Base-by-base conservation (phyloP, 2,797 vertebrate species). In the Trachops cirrhosus region DNA sequence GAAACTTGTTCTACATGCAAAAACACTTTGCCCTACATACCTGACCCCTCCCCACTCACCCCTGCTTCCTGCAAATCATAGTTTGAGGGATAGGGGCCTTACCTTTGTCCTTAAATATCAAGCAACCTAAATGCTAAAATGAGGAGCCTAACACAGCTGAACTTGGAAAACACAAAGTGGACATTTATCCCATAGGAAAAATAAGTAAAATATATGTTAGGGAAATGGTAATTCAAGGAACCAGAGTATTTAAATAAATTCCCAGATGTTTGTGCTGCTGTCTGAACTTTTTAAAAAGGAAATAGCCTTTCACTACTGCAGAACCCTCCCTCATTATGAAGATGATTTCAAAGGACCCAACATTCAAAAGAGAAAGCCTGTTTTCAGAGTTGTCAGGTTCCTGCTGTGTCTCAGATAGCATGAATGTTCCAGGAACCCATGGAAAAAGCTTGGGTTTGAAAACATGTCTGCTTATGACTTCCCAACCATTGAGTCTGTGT, bases 171-270 rank as follows among this genome's bases (percentile, higher is more conserved):
- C 77, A 86, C 57, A 52, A 86, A 95, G 62, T 83, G 22, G 46
- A 96, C 95, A 92, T 83, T 67, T 79, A 96, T 92, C 9, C 91
- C 73, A 59, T 50, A 80, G 88, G 92, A 92, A 97, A 97, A 96
- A 83, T 92, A 94, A 96, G 68, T 92, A 91, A 95, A 95, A 92
- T 86, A 83, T n/a, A 86, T 92, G 77, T 93, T 90, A 95, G 93
- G 83, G 85, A 95, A 97, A 91, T 83, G 78, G 26, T 95, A 88
- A 86, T 95, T 95, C 88, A 71, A 82, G 86, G 88, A 96, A 94
- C 46, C 34, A 79, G 44, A 83, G 64, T 62, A 92, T 87, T 96
- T 94, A 84, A 96, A 90, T 94, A 93, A 91, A 95, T 93, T 90
- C 77, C 83, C 93, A 96, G 77, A 95, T 96, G 93, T 96, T 68